A percentile compares a stretch with the other conserved stretches of the same genome.
Evolutionary conservation across 1,140 invertebrate genomes (phyloP).

Genomic region (Phymastichus coffea): DNA sequence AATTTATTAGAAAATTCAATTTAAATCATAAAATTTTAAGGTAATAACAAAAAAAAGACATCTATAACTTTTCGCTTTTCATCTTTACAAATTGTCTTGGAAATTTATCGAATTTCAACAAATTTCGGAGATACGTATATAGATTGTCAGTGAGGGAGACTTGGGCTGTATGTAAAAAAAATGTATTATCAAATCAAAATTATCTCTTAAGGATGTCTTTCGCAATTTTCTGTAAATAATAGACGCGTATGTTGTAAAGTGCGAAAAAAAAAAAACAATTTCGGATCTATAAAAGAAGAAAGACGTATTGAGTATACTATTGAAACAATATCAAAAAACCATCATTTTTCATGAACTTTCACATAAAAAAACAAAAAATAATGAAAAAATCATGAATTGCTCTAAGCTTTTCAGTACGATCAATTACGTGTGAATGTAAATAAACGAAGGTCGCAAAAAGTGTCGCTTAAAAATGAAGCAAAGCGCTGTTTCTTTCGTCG

Average conservation of each 20-base stretch:
- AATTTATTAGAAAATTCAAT: background rate
- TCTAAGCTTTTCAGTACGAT: slow-evolving; percentile 8
- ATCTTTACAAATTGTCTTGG: no score
- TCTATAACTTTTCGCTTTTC: slow-evolving; percentile 8
- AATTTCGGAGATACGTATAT: slow-evolving; percentile 5
- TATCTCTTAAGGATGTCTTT: slow-evolving; percentile 9
- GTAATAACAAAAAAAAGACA: background rate
- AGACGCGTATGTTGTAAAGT: slow-evolving; percentile 15
- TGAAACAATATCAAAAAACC: background rate
- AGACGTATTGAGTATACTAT: background rate
- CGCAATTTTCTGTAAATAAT: slow-evolving; percentile 8
- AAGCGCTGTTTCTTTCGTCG: slow-evolving; percentile 6
- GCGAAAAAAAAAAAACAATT: background rate
- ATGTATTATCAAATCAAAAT: slow-evolving; percentile 18
- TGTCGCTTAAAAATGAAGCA: slow-evolving; percentile 2
- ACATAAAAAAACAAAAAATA: slow-evolving; percentile 1
- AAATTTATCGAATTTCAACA: background rate
- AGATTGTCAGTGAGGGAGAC: slow-evolving; percentile 1
- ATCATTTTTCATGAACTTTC: slow-evolving; percentile 8
- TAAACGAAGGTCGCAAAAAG: background rate
- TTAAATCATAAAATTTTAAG: background rate
- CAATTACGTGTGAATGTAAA: slow-evolving; percentile 21
- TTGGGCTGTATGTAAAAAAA: slow-evolving; percentile 19
- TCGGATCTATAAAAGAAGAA: slow-evolving; percentile 2
- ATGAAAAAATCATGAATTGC: slow-evolving; percentile 11